phyloP scores from a whole-genome alignment of 2,113 vertebrate species.

The Hippocampus abdominalis region DNA sequence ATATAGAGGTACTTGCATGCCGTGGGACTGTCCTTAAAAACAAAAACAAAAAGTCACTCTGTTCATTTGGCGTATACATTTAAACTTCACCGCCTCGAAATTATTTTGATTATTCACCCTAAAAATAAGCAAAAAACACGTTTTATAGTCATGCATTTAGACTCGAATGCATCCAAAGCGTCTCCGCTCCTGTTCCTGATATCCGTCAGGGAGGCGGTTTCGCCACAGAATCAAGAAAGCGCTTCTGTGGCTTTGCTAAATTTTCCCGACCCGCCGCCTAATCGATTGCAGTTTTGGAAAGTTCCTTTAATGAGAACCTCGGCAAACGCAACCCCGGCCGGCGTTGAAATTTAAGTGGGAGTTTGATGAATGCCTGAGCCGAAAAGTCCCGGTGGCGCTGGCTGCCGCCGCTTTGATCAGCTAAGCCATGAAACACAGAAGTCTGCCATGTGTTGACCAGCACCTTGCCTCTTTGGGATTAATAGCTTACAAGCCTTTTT shows the following conservation, averaged over 20 bases:
- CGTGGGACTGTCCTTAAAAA: not conserved
- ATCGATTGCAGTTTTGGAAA: conserved; percentile 49
- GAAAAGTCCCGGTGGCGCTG: conserved; percentile 59
- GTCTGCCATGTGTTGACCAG: conserved; percentile 66
- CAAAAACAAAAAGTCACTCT: not conserved
- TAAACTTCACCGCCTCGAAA: not conserved
- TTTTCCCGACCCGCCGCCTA: conserved; percentile 60
- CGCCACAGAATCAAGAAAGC: conserved; percentile 30
- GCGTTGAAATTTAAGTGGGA: conserved; percentile 60
- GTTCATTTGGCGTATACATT: not conserved
- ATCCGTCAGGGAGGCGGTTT: conserved; percentile 47
- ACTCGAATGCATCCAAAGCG: not conserved
- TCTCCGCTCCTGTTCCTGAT: conserved; percentile 22
- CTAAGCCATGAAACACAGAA: conserved; percentile 58
- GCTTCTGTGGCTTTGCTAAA: conserved; percentile 38
- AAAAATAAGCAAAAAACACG: not conserved
- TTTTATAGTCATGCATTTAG: not conserved
- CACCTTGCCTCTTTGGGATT: conserved; percentile 49
- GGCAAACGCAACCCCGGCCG: conserved; percentile 15
- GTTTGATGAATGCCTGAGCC: conserved; percentile 61
- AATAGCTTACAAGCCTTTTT: conserved; percentile 49
- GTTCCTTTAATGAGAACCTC: conserved; percentile 58
- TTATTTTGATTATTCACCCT: not conserved
- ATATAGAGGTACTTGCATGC: conserved; percentile 3
- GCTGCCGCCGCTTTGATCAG: conserved; percentile 67